Evolutionary conservation across 2,113 vertebrate genomes (phyloP), one percentile per base, ranked within the genome.

Genomic region (Podocnemis expansa): DNA sequence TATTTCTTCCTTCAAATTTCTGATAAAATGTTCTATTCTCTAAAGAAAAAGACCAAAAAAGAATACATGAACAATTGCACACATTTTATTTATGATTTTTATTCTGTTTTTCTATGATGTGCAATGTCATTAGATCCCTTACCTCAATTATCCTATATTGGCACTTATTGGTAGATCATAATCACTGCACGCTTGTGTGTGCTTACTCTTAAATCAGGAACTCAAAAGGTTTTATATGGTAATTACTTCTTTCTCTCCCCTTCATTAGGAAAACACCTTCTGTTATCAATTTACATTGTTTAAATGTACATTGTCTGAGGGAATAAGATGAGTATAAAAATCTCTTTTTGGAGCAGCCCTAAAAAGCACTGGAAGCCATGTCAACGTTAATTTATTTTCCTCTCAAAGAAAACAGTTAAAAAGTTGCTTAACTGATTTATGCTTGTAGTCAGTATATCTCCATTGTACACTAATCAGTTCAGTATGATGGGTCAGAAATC

Each of bases 91-190:
- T 75, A 1, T 22, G 78, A 14, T 87, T 83, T 31, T 0, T 55
- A 16, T 27, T 63, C 34, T n/a, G 2, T 29, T 82, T 82, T 92
- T 27, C 56, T 60, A 85, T 87, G 6, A 3, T 63, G 19, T 91
- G 85, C 82, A 80, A 82, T 2, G 3, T 67, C 43, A 81, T 85
- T 84, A 89, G 41, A 45, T 56, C 24, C 38, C 82, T 82, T 16
- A 89, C 43, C 96, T 96, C 96, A 87, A 95, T 97, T 97, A 96
- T 94, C 95, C 97, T 97, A 96, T 90, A 96, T 24, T 97, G 97
- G 92, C 98, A 98, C 93, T 98, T 98, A 97, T 96, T 95, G 98
- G 94, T 91, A 54, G 85, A 21, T 93, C 24, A 85, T 12, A 92
- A 88, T 67, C 70, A 85, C 49, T 93, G 24, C 89, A 49, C 47